Base-by-base conservation (phyloP, 2,888 invertebrate species). In the Dysmachus trigonus region DNA sequence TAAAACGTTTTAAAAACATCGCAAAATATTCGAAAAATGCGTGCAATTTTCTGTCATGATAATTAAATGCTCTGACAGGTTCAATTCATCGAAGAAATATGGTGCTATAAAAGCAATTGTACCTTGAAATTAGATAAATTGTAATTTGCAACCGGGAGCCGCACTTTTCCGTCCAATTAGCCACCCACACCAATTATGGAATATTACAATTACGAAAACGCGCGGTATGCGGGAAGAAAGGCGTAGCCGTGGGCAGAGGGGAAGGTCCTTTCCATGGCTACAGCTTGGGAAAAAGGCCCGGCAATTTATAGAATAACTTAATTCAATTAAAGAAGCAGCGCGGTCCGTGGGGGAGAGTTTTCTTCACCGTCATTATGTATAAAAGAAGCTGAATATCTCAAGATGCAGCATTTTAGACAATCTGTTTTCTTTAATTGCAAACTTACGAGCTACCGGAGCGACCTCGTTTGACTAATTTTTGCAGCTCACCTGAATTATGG, bases 141-240 rank as follows among this genome's bases (percentile, higher is more conserved):
- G 31, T 81, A 81, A 81, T 53, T 81, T 27, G 82, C 71, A 82
- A 82, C 18, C 73, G 22, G 72, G 84, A 84, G 27, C 27, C 72
- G 31, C 30, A 41, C 47, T 73, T 84, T 84, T 84, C 84, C 73
- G 47, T 72, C 47, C 73, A 84, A 73, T 84, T 73, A 84, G 38
- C 41, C 47, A 31, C 73, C 30, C 84, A 73, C 41, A n/a, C 72
- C 62, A 73, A 84, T 84, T 41, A 81, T 81, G 81, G 33, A 81
- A 51, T 79, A 35, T 35, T 73, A 73, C 6, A 73, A 73, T 35
- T 31, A 73, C 33, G n/a, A 15, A 35, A 73, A 18, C 18, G n/a
- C n/a, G 18, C n/a, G 33, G 27, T 15, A 13, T 15, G n/a, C 33
- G 73, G 73, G n/a, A 73, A 31, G 3, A 73, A n/a, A n/a, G n/a